Evolutionary conservation across 2,888 invertebrate genomes (phyloP).

Genomic region (Rhimphoctona megacephalus): DNA sequence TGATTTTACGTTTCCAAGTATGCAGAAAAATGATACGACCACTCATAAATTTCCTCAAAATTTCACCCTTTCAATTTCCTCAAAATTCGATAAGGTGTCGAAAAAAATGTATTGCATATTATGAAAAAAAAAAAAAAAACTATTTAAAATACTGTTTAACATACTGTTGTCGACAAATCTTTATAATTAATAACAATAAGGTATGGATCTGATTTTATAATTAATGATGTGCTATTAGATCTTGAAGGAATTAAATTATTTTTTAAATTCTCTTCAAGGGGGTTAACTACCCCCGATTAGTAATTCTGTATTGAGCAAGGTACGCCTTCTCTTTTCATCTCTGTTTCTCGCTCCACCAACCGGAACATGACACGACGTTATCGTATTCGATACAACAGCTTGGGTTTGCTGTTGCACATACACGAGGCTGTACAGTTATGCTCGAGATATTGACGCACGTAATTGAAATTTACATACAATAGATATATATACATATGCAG

Average conservation of each 20-base stretch:
- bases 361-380: constrained; percentile 42
- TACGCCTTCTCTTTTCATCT: background rate
- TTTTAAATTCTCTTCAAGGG: background rate
- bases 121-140: too few species aligned
- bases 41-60: too few species aligned
- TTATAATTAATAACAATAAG: background rate
- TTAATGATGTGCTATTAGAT: background rate
- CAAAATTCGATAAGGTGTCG: too few species aligned
- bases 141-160: too few species aligned
- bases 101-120: too few species aligned
- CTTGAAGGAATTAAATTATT: background rate
- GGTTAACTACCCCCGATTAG: background rate
- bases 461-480: constrained; percentile 51
- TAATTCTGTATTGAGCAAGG: constrained; percentile 13
- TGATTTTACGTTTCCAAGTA: too few species aligned
- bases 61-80: too few species aligned
- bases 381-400: constrained; percentile 36
- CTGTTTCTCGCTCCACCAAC: background rate
- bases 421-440: background rate
- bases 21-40: too few species aligned
- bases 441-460: constrained; percentile 53
- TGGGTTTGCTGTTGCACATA: constrained; percentile 25
- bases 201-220: background rate
- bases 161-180: background rate
- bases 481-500: background rate